Evolutionary conservation across 1,140 invertebrate species (phyloP).

Genomic region (Tetramorium simillimum): DNA sequence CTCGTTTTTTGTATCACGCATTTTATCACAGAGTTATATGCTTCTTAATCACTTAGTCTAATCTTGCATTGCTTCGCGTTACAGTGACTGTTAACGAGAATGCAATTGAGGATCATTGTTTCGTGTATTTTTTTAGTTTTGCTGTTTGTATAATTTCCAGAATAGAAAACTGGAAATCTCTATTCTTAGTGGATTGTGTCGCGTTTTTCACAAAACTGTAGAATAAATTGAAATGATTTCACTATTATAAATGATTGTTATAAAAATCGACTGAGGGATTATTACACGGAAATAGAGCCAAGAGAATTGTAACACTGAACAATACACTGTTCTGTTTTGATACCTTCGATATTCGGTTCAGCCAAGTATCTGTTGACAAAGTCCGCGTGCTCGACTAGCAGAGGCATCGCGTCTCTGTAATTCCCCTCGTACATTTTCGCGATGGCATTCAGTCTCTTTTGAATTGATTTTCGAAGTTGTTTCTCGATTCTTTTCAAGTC

Average conservation of each 20-base stretch:
- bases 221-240: slow-evolving; percentile 28
- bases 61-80: slow-evolving; percentile 27
- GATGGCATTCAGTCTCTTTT: slow-evolving; percentile 76
- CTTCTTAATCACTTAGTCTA: slow-evolving; percentile 18
- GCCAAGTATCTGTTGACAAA: slow-evolving; percentile 77
- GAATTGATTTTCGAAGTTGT: slow-evolving; percentile 76
- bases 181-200: slow-evolving; percentile 23
- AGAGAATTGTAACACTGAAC: slow-evolving; percentile 83
- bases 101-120: slow-evolving; percentile 9
- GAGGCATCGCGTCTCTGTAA: slow-evolving; percentile 78
- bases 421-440: slow-evolving; percentile 80
- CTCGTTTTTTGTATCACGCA: slow-evolving; percentile 22
- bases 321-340: slow-evolving; percentile 84
- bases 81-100: slow-evolving; percentile 4
- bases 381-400: slow-evolving; percentile 77
- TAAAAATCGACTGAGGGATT: neutral
- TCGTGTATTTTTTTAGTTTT: neutral
- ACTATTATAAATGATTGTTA: neutral
- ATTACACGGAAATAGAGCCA: slow-evolving; percentile 60
- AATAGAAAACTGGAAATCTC: slow-evolving; percentile 8
- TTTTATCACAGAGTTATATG: slow-evolving; percentile 13
- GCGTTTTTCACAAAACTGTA: slow-evolving; percentile 23
- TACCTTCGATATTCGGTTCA: slow-evolving; percentile 79
- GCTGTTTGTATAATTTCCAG: neutral
- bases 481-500: slow-evolving; percentile 72